Evolutionary conservation across 2,888 invertebrate species (phyloP), one percentile per base, ranked within the genome.

Genomic region (Amiota mariae): DNA sequence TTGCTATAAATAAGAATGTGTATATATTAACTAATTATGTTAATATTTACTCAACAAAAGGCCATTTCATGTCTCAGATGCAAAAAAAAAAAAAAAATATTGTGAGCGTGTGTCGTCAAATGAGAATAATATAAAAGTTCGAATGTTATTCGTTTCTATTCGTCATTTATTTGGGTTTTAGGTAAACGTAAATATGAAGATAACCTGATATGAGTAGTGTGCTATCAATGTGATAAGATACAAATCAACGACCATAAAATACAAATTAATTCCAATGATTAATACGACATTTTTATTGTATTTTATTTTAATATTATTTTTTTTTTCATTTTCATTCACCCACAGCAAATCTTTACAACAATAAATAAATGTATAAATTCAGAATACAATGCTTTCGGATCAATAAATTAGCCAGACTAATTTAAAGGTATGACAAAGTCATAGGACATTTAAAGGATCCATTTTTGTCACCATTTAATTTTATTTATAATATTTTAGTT

Each of bases 131-230:
- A 36, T 61, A 77, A 77, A 79, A 61, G 70, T 51, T 24, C 18
- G 20, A n/a, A 47, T 18, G 59, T 15, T 48, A 12, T 10, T 18
- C 20, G 72, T 57, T 24, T 67, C n/a, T 12, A 64, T 15, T 68
- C 56, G 48, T 72, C 46, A 66, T 72, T 71, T 59, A 54, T 49
- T 1, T 36, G 36, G 36, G 36, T 70, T 76, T 56, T 74, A 68
- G 76, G 78, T 78, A 75, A 74, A 76, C 80, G 54, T 20, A 15
- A 11, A 9, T 15, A 70, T 70, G 57, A 56, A 70, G 54, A 59
- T 4, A 36, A 59, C 15, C 59, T 18, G 59, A 12, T 59, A 6
- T 46, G n/a, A 15, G n/a, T 64, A 1, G 15, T 48, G 18, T 66
- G 66, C 49, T 66, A 66, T 66, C 66, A 66, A 20, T 12, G 18